Base-by-base conservation (phyloP, 1,140 invertebrate genomes). In the Eciton burchellii region DNA sequence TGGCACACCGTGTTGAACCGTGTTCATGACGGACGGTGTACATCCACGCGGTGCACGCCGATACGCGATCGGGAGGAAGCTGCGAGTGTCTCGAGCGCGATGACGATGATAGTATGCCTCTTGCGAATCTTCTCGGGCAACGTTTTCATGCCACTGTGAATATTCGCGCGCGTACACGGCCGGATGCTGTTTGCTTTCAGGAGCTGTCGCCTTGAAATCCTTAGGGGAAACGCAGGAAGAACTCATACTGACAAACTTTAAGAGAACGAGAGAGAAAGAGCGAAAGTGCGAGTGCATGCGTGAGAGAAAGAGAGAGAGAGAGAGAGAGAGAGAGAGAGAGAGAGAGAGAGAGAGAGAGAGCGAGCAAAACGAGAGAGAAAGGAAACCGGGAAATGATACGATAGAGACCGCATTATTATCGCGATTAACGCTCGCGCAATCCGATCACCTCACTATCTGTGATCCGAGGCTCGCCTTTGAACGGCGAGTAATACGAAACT, bases 201-300 rank as follows among this genome's bases (percentile, higher is more conserved):
- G 93, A 94, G 92, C 93, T 94, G 93, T 94, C 93, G 89, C 93
- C 93, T 93, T 94, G 93, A 94, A 94, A 93, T 92, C 89, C 91
- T 94, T 93, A 92, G 90, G 89, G 84, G 90, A 91, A 84, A 90
- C 86, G 84, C 84, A 89, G 89, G 89, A 89, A 89, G 89, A 87
- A 89, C 84, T 88, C 90, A 84, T 84, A 89, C 88, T 85, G 86
- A 90, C 68, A 84, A 68, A 79, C 24, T 43, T 76, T 77, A 84
- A 73, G 66, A 85, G 49, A 45, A 24, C 24, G 21, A 79, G 29
- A 49, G 41, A 62, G 21, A 65, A 21, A 56, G 41, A 86, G 43
- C 59, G 16, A 43, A 14, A 76, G 62, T 47, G 74, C 74, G 52
- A 47, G 49, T n/a, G 56, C 26, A 59, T 66, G 66, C 21, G 35